phyloP scores from a whole-genome alignment of 2,797 vertebrate species.

The Glyptemys insculpta region DNA sequence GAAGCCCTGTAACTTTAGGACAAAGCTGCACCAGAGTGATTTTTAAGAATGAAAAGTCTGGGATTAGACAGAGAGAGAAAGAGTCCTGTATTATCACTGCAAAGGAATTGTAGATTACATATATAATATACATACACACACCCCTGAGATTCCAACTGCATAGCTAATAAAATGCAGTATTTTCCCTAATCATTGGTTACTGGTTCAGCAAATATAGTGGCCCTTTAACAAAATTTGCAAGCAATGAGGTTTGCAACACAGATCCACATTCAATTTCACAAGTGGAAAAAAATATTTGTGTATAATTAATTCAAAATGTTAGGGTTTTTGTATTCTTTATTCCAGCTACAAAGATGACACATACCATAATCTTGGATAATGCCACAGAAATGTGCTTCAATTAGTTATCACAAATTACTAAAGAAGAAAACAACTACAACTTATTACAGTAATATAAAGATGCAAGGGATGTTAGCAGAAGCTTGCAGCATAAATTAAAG shows the following conservation, averaged over 20 bases:
- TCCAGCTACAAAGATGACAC: not conserved
- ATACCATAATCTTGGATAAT: not conserved
- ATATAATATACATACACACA: not conserved
- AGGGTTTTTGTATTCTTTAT: not conserved
- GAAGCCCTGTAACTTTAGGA: not conserved
- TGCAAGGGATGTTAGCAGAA: not conserved
- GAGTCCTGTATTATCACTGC: not conserved
- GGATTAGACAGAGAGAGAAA: not conserved
- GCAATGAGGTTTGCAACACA: not conserved
- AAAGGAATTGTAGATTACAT: not conserved
- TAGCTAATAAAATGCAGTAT: not conserved
- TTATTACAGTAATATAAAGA: not conserved
- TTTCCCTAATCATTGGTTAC: not conserved
- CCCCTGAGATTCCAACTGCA: not conserved
- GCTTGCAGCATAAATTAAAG: conserved; percentile 33
- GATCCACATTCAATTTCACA: not conserved
- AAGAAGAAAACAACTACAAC: not conserved
- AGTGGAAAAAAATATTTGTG: not conserved
- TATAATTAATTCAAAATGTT: not conserved
- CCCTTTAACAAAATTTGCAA: not conserved
- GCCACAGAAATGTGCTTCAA: not conserved
- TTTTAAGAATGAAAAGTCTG: not conserved
- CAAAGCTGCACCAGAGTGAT: rapidly evolving
- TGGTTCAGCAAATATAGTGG: not conserved
- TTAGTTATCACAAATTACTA: not conserved